Evolutionary conservation across 2,113 vertebrate species (phyloP).

Genomic region (Bagarius yarrelli): DNA sequence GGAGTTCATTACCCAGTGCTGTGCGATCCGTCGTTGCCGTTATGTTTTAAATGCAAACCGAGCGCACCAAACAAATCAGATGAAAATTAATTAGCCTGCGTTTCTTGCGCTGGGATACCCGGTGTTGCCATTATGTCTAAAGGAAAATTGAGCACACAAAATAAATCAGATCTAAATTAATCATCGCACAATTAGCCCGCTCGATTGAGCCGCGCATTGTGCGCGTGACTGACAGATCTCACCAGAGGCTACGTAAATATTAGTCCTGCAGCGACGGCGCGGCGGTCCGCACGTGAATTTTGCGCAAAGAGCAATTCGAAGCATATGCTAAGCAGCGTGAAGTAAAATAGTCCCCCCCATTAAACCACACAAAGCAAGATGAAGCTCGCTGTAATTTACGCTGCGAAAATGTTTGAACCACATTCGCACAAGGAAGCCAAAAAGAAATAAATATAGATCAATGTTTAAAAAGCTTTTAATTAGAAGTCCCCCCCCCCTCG

Average conservation of each 20-base stretch:
- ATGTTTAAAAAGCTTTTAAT: conserved; percentile 20
- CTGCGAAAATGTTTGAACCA: conserved; percentile 49
- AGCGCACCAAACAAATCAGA: conserved; percentile 26
- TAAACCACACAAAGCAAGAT: conserved; percentile 61
- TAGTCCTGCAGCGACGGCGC: conserved; percentile 37
- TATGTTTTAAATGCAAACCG: conserved; percentile 12
- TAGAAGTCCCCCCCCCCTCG: conserved; percentile 56
- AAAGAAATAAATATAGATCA: neutral
- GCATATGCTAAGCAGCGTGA: conserved; percentile 61
- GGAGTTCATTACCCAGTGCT: neutral
- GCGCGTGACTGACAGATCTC: conserved; percentile 22
- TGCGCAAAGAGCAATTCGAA: conserved; percentile 55
- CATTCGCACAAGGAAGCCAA: conserved; percentile 44
- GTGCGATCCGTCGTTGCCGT: neutral
- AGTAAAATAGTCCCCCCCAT: conserved; percentile 59
- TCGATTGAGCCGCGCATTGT: conserved; percentile 21
- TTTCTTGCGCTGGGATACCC: conserved; percentile 22
- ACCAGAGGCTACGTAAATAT: conserved; percentile 33
- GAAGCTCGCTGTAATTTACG: conserved; percentile 49
- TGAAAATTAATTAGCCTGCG: conserved; percentile 30
- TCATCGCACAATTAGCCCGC: conserved; percentile 30
- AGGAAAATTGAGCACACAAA: conserved; percentile 23
- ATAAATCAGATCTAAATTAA: conserved; percentile 27
- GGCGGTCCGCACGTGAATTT: conserved; percentile 6
- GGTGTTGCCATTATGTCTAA: conserved; percentile 13